phyloP scores from a whole-genome alignment of 2,797 vertebrate genomes.

The Dallia pectoralis region DNA sequence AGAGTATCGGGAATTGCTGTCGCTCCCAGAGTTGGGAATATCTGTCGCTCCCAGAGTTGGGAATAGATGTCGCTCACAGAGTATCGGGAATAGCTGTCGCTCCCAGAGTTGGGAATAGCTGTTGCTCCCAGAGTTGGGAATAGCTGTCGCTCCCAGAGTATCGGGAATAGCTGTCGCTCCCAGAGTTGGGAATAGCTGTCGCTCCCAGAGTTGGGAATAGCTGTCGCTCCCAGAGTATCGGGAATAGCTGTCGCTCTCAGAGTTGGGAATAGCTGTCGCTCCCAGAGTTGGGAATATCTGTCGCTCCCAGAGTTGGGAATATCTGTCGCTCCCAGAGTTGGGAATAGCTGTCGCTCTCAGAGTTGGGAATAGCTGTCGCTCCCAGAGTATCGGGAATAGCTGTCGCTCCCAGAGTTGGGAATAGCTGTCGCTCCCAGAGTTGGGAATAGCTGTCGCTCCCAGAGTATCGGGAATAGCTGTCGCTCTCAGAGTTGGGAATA shows the following conservation, averaged over 20 bases:
- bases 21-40: too few species aligned
- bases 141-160: too few species aligned
- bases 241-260: background rate
- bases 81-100: too few species aligned
- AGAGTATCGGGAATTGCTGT: background rate
- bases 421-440: background rate
- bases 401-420: background rate
- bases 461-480: too few species aligned
- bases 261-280: too few species aligned
- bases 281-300: background rate
- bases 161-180: conserved; percentile 1
- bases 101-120: background rate
- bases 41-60: background rate
- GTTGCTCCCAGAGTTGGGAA: background rate
- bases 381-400: too few species aligned
- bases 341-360: background rate
- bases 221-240: too few species aligned
- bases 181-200: background rate
- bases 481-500: background rate
- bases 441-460: too few species aligned
- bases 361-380: too few species aligned
- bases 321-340: too few species aligned
- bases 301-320: background rate
- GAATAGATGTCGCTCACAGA: too few species aligned
- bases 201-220: background rate